Percentiles rank a stretch among this genome's conserved stretches.
Evolutionary conservation across 2,113 vertebrate genomes (phyloP).

Genomic region (Thalassarche chlororhynchos): DNA sequence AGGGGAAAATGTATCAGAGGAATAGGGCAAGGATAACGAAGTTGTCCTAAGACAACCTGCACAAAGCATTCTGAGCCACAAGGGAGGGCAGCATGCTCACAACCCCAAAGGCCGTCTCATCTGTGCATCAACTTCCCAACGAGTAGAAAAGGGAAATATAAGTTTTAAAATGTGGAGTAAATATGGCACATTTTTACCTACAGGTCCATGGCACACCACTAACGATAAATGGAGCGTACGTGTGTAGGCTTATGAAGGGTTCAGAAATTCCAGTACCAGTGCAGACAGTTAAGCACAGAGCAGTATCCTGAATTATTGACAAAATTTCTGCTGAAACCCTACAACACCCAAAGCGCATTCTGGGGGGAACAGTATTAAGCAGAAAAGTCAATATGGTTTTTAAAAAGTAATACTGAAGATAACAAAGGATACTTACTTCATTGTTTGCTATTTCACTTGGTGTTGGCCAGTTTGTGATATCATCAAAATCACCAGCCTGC

Average conservation of each 20-base stretch:
- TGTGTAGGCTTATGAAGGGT: background rate
- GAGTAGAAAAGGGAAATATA: background rate
- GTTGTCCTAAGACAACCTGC: background rate
- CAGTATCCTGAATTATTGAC: background rate
- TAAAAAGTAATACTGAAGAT: background rate
- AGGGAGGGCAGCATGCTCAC: background rate
- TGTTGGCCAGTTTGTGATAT: slow-evolving; percentile 95
- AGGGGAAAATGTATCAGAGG: background rate
- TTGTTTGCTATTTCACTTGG: slow-evolving; percentile 90
- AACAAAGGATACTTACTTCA: slow-evolving; percentile 78
- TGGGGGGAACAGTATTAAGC: background rate
- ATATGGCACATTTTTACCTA: background rate
- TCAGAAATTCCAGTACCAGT: background rate
- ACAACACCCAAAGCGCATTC: background rate
- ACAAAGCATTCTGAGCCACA: background rate
- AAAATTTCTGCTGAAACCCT: background rate
- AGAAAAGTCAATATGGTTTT: background rate
- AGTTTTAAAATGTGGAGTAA: background rate
- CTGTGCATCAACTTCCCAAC: background rate
- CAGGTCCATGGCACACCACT: accelerated
- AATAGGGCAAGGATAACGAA: background rate
- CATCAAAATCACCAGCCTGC: slow-evolving; percentile 90
- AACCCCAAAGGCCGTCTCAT: background rate
- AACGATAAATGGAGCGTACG: accelerated
- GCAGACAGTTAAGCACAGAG: background rate